Evolutionary conservation across 2,113 vertebrate species (phyloP), one percentile per base, ranked within the genome.

Genomic region (Brachypteracias leptosomus): DNA sequence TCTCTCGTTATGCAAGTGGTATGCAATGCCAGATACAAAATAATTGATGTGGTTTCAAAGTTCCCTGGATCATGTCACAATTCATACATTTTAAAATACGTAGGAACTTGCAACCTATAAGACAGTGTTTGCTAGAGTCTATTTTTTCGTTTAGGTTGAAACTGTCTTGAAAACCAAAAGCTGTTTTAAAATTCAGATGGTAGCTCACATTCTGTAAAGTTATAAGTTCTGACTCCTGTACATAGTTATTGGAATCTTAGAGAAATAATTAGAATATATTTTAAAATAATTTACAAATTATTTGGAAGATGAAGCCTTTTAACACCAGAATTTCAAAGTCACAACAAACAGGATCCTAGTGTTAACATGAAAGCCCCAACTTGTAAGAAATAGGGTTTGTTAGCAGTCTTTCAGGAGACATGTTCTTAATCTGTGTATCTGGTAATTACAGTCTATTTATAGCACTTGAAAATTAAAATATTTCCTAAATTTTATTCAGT

Each of bases 1-100:
- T 90, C 65, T 85, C 54, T 95, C 81, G 86, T 67, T 85, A 95
- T 92, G 88, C 96, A 95, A 76, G 71, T 79, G 46, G 88, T 70
- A 17, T 96, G 52, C 73, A 67, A 80, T 74, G 72, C 47, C 88
- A 97, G 78, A 93, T 90, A 80, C 66, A 93, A 74, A 95, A 91
- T 94, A 96, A 90, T 51, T 89, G 76, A 81, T 3, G 9, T 85
- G 28, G 57, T 92, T 94, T 92, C 84, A 67, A 40, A 71, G 58
- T 91, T 95, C 66, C 70, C 47, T 46, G 75, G 29, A 88, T 94
- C 54, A 44, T 89, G 61, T 83, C 82, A 90, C 42, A 76, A 73
- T 49, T 93, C 81, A 90, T 85, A 51, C 66, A 88, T 88, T 85
- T 91, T 72, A 79, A 94, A 88, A 67, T 52, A 88, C 2, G 1